Percentiles rank a stretch among this genome's conserved stretches.
phyloP scores from a whole-genome alignment of 1,140 invertebrate genomes.

The Eciton burchellii region DNA sequence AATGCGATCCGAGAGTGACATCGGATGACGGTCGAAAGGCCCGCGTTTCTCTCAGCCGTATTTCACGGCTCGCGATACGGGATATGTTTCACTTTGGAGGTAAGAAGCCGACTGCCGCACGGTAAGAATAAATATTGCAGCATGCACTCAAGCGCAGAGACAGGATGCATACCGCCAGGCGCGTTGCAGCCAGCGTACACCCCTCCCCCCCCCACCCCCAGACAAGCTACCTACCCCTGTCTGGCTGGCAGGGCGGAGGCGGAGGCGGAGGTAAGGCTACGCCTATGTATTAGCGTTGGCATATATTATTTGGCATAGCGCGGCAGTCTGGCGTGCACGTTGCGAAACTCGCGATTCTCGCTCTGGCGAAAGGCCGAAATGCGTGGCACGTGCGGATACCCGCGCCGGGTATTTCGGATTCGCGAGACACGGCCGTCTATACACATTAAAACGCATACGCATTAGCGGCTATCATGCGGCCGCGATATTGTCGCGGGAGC shows the following conservation, averaged over 20 bases:
- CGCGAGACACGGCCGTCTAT: conserved; percentile 44
- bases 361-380: conserved; percentile 67
- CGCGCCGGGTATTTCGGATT: conserved; percentile 29
- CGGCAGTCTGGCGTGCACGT: conserved; percentile 63
- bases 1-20: conserved; percentile 30
- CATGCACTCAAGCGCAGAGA: conserved; percentile 82
- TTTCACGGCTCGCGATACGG: conserved; percentile 59
- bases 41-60: conserved; percentile 50
- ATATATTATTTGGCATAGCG: conserved; percentile 83
- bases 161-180: conserved; percentile 76
- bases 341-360: conserved; percentile 61
- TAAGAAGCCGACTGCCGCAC: conserved; percentile 41
- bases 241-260: conserved; percentile 44
- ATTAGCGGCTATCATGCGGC: conserved; percentile 19
- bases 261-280: conserved; percentile 62
- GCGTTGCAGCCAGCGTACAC: conserved; percentile 37
- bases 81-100: conserved; percentile 59
- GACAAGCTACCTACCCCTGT: conserved; percentile 30
- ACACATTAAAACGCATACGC: conserved; percentile 37
- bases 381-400: conserved; percentile 71
- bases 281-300: conserved; percentile 82
- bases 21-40: conserved; percentile 60
- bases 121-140: conserved; percentile 83
- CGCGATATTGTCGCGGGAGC: neutral
- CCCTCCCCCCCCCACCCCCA: neutral